phyloP scores from a whole-genome alignment of 2,113 vertebrate genomes.

The Nannobrachium achirus region DNA sequence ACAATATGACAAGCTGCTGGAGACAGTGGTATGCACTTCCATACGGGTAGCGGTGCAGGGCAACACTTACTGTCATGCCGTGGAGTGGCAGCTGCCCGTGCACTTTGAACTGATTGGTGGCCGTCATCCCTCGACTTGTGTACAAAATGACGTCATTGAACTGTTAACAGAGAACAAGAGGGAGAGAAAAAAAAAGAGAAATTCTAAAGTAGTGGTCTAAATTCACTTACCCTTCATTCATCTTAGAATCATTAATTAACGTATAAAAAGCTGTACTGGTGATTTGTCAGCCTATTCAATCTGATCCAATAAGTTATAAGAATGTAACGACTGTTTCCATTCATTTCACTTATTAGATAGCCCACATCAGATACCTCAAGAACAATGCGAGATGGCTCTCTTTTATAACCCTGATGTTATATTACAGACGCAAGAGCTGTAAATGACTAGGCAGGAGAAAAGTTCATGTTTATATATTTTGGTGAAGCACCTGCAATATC shows the following conservation, averaged over 20 bases:
- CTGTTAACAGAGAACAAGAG: slow-evolving; percentile 69
- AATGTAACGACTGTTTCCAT: too few relatives aligned
- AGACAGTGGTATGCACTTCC: slow-evolving; percentile 34
- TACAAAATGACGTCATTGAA: slow-evolving; percentile 94
- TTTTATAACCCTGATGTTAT: too few relatives aligned
- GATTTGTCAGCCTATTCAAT: too few relatives aligned
- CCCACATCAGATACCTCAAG: background rate
- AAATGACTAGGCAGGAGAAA: too few relatives aligned
- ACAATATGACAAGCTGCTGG: slow-evolving; percentile 46
- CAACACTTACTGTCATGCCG: slow-evolving; percentile 91
- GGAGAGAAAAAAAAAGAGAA: slow-evolving; percentile 1
- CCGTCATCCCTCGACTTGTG: slow-evolving; percentile 92
- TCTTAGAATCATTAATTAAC: too few relatives aligned
- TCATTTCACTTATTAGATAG: background rate
- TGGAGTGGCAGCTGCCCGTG: slow-evolving; percentile 91
- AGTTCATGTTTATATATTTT: too few relatives aligned
- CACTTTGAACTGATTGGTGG: slow-evolving; percentile 95
- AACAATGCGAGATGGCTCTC: background rate
- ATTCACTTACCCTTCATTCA: too few relatives aligned
- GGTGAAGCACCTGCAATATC: too few relatives aligned
- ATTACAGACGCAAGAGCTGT: too few relatives aligned
- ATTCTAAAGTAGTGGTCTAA: background rate
- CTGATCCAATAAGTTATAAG: too few relatives aligned
- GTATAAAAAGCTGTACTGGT: too few relatives aligned
- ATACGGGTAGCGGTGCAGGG: background rate